Evolutionary conservation across 2,888 invertebrate species (phyloP), one percentile per base, ranked within the genome.

Genomic region (Ptycholaimellus sp.): DNA sequence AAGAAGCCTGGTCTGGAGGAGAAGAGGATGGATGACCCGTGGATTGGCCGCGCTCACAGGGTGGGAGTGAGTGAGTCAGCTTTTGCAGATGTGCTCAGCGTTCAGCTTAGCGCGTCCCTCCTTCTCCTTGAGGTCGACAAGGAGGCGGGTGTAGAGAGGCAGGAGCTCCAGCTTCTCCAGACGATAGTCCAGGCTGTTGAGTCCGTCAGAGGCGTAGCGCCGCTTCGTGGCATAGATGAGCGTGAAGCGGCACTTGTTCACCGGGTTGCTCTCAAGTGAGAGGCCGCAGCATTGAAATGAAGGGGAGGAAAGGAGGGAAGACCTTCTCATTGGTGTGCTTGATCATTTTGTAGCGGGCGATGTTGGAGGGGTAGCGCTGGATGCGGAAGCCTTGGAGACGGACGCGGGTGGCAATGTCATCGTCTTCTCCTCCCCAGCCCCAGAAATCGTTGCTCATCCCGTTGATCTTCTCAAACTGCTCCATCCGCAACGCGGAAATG

Each of bases 341-440:
- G 46, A 93, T 67, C 93, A 93, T 93, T 45, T 77, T 80, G 63
- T 96, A 96, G 23, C 87, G 70, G 1, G 90, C 90, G 46, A 93
- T 74, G 42, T 76, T 76, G 47, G 76, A 70, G 34, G 83, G 81
- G 59, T 90, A 93, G 47, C 93, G 71, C 16, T 81, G 76, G 59
- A 96, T 79, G 60, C 79, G 78, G 45, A 79, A 72, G n/a, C 54
- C 53, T 23, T 47, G 46, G 21, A 46, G 34, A 11, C 37, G 37
- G 0, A 53, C 49, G 30, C 52, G 51, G 25, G 39, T 47, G 29
- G 5, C 7, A n/a, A 30, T 20, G 56, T 90, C 90, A 56, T 90
- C 90, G 59, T 93, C 90, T 60, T 93, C 90, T 1, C 81, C 87
- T 9, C 90, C 93, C 90, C 90, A 90, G 13, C 90, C 90, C 78